Conservation (phyloP, 2,888 invertebrate genomes). For the Phytoseiulus persimilis region DNA sequence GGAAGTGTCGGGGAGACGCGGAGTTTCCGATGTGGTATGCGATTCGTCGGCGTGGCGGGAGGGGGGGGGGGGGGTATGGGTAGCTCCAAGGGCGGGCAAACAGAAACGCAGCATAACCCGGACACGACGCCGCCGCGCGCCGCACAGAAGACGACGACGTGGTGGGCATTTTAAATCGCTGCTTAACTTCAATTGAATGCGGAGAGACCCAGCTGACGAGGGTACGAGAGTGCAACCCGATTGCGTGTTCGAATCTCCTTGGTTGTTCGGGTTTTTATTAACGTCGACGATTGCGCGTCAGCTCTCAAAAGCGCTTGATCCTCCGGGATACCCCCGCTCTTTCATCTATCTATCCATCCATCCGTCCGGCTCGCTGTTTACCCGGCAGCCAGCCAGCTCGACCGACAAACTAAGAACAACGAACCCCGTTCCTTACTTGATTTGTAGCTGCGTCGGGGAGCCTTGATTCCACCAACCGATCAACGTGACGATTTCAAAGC, state of each 20-base stretch:
- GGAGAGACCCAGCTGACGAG: not conserved
- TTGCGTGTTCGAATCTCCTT: not conserved
- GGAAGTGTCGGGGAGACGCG: not conserved
- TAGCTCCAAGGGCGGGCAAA: not conserved
- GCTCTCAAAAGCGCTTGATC: not conserved
- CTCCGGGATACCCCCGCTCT: not conserved
- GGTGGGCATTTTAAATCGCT: not conserved
- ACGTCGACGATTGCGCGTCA: not conserved
- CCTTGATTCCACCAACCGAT: too few species aligned
- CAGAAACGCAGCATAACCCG: not conserved
- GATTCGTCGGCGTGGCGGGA: not conserved
- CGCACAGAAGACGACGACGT: not conserved
- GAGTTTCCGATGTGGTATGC: not conserved
- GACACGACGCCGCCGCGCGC: not conserved
- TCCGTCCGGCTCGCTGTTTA: not conserved
- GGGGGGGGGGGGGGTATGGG: not conserved
- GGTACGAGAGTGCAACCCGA: not conserved
- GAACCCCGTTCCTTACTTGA: too few species aligned
- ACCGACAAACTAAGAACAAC: too few species aligned
- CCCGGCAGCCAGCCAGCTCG: too few species aligned
- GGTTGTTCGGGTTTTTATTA: not conserved
- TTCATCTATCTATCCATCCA: not conserved
- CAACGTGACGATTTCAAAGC: too few species aligned
- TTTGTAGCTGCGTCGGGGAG: too few species aligned
- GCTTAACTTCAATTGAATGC: slow-evolving; percentile 5